Evolutionary conservation across 2,113 vertebrate species (phyloP).

Genomic region (Phoenicopterus ruber): DNA sequence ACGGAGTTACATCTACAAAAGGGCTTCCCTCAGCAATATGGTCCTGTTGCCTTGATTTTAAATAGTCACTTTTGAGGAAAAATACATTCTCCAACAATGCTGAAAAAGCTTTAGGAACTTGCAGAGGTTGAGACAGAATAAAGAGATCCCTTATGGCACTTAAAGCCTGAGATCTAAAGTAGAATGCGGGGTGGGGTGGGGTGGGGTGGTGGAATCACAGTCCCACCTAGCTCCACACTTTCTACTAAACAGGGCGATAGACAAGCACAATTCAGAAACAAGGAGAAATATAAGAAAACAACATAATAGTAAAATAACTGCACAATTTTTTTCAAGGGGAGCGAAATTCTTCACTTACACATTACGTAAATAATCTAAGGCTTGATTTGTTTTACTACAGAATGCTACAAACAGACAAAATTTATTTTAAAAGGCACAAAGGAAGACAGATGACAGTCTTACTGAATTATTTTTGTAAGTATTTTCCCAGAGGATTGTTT

Average conservation of each 20-base stretch:
- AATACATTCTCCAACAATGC: neutral
- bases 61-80: neutral
- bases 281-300: neutral
- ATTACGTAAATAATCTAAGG: neutral
- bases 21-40: neutral
- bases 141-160: neutral
- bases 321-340: rapidly evolving
- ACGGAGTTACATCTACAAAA: neutral
- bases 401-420: neutral
- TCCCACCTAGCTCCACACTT: neutral
- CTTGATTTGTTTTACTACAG: neutral
- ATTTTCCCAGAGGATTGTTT: neutral
- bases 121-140: neutral
- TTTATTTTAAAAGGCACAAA: neutral
- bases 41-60: neutral
- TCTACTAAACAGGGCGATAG: neutral
- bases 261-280: neutral
- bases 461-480: rapidly evolving
- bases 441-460: neutral
- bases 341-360: neutral
- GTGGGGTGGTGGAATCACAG: no score
- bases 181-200: neutral
- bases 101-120: neutral
- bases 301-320: neutral
- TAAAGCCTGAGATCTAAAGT: neutral